These are phyloP conservation scores for Drosophila trapezifrons DNA, from an alignment of 1,140 invertebrate genomes.

Conservation along the genomic window DNA sequence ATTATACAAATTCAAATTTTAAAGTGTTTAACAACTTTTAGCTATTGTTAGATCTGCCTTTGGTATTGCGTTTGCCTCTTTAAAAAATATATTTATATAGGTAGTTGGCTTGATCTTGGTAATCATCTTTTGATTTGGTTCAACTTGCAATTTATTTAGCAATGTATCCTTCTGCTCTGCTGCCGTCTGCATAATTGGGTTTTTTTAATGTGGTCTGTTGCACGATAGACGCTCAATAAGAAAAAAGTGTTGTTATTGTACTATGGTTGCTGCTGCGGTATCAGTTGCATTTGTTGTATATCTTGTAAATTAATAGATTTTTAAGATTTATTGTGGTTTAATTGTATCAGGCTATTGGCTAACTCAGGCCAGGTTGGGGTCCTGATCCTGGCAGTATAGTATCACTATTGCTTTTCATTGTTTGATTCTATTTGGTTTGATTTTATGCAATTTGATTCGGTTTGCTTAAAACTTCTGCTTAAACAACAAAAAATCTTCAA, in stretches of 20 bases:
- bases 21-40: conserved; percentile 80
- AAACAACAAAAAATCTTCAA: conserved; percentile 38
- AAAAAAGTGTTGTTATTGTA: conserved; percentile 79
- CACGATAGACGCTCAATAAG: conserved; percentile 75
- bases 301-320: conserved; percentile 69
- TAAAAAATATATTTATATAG: conserved; percentile 71
- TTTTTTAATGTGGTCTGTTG: conserved; percentile 44
- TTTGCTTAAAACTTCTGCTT: conserved; percentile 41
- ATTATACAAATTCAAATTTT: conserved; percentile 78
- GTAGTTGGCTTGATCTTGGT: conserved; percentile 33
- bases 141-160: conserved; percentile 14
- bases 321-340: conserved; percentile 69
- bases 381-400: conserved; percentile 50
- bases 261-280: conserved; percentile 79
- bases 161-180: not conserved
- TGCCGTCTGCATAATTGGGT: conserved; percentile 22
- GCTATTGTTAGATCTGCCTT: conserved; percentile 67
- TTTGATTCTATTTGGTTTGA: conserved; percentile 53
- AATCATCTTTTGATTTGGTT: conserved; percentile 47
- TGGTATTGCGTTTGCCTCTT: conserved; percentile 44
- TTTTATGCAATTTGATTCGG: conserved; percentile 28
- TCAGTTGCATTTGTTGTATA: conserved; percentile 69
- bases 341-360: conserved; percentile 52
- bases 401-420: conserved; percentile 75
- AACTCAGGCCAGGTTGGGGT: conserved; percentile 27